Evolutionary conservation across 2,888 invertebrate species (phyloP), one percentile per base, ranked within the genome.

Genomic region (Ochlodes sylvanus): DNA sequence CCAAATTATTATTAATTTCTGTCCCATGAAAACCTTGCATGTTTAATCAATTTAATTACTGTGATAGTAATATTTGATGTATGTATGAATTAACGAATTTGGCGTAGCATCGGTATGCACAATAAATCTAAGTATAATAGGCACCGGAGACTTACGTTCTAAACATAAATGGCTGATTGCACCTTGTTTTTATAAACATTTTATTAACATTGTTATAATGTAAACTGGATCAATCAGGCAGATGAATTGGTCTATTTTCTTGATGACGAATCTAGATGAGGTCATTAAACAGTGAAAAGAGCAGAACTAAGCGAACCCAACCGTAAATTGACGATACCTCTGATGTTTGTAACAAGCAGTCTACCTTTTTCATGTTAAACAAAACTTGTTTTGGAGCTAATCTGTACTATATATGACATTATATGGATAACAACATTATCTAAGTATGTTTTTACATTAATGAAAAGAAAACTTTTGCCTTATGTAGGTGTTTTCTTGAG

Each of bases 401-500:
- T 12, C 0, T 38, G 9, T 38, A 42, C 17, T 32, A n/a, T n/a
- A 19, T 50, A 44, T 15, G 15, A 15, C 1, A 42, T 15, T 61
- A 3, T 17, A 14, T 38, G 50, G 17, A 61, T 50, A 47, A 62
- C n/a, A 19, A n/a, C n/a, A n/a, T n/a, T n/a, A n/a, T n/a, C n/a
- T n/a, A n/a, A n/a, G 38, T 27, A 21, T 54, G 21, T 54, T 34
- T 21, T 34, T 61, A 50, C 7, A 10, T 17, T 4, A 55, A 15
- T 15, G 6, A 60, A 12, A 54, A 55, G 54, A 34, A 63, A 63
- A 32, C 0, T 56, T n/a, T 64, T 57, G 27, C 21, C 17, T 42
- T 66, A 66, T 60, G 42, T 60, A 60, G 58, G 52, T 38, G 32
- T 44, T 42, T n/a, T 32, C 44, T 54, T 9, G 58, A 66, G 60